Evolutionary conservation across 1,140 invertebrate species (phyloP).

Genomic region (Drosophila quadrilineata): DNA sequence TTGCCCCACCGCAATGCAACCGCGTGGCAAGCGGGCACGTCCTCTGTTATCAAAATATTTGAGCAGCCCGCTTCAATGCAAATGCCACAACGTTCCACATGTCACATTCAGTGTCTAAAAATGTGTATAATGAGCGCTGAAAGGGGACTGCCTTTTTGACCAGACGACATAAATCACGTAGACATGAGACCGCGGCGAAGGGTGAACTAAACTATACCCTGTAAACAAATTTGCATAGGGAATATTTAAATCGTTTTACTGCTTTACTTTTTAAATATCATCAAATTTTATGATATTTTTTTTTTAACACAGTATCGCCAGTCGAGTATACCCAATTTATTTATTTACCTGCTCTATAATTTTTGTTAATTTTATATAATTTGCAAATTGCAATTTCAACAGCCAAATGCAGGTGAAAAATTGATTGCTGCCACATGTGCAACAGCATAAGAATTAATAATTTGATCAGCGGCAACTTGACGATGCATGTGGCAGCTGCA

Average conservation of each 20-base stretch:
- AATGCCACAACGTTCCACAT: conserved; percentile 22
- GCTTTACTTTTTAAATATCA: too few species aligned
- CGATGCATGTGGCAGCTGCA: neutral
- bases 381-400: conserved; percentile 18
- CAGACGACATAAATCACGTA: conserved; percentile 47
- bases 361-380: conserved; percentile 27
- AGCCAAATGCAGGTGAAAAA: conserved; percentile 6
- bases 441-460: too few species aligned
- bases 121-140: conserved; percentile 33
- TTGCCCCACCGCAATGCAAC: conserved; percentile 23
- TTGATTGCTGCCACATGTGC: too few species aligned
- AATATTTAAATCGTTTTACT: neutral
- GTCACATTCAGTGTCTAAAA: conserved; percentile 17
- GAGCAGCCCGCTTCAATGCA: neutral
- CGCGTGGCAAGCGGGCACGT: neutral
- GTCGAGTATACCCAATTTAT: neutral
- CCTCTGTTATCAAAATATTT: conserved; percentile 38
- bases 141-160: conserved; percentile 5
- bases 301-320: neutral
- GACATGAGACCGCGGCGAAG: too few species aligned
- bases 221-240: neutral
- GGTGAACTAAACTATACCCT: too few species aligned
- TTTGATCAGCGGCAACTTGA: too few species aligned
- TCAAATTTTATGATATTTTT: neutral
- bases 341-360: too few species aligned